A percentile compares a stretch with the other conserved stretches of the same genome.
phyloP scores from a whole-genome alignment of 2,888 invertebrate species.

The Dione vanillae region DNA sequence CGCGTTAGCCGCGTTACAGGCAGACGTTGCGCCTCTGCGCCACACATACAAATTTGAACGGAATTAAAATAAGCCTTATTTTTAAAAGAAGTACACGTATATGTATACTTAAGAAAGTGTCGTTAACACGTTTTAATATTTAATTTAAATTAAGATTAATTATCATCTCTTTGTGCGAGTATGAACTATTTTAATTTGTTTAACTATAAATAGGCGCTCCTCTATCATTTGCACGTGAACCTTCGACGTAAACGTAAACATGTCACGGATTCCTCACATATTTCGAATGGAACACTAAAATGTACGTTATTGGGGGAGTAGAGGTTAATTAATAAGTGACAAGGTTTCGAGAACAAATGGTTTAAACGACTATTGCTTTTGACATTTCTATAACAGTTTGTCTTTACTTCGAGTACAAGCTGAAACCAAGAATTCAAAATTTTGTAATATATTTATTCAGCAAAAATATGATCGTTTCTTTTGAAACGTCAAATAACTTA shows the following conservation, averaged over 20 bases:
- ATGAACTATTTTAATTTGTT: constrained; percentile 64
- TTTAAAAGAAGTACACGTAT: no score
- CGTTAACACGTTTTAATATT: no score
- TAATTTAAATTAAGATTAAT: not conserved
- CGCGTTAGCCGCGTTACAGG: no score
- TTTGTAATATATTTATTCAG: no score
- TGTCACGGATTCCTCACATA: constrained; percentile 31
- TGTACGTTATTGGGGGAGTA: constrained; percentile 16
- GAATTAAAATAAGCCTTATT: no score
- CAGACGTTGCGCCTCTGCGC: no score
- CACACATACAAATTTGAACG: no score
- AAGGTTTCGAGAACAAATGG: not conserved
- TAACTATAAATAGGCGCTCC: constrained; percentile 63
- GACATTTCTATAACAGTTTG: not conserved
- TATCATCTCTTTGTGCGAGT: constrained; percentile 51
- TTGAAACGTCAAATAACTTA: no score
- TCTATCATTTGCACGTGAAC: constrained; percentile 25
- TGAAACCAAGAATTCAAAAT: no score
- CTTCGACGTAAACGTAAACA: constrained; percentile 8
- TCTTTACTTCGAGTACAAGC: no score
- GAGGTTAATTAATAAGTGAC: constrained; percentile 22
- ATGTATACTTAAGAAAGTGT: no score
- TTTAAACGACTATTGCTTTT: constrained; percentile 13
- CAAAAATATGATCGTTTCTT: no score
- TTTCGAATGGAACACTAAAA: constrained; percentile 21